Evolutionary conservation across 2,888 invertebrate genomes (phyloP), one percentile per base, ranked within the genome.

Genomic region (Operophtera brumata): DNA sequence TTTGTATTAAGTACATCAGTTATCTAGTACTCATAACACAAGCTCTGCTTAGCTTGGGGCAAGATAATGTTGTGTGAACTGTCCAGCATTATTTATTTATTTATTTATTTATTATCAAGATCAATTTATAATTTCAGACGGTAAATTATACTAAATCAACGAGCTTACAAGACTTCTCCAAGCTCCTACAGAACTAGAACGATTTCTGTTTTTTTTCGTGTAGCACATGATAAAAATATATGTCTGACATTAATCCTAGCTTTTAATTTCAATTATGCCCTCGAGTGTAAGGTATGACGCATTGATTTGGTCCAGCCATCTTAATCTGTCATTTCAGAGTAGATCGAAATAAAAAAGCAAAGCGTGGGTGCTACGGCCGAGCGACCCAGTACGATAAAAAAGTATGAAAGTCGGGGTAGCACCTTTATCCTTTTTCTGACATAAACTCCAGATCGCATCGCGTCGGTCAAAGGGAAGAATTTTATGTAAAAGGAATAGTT

Each of bases 381-480:
- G 46, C 12, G 12, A 7, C 32, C 39, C 25, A 48, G 47, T 42
- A 47, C 62, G 69, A 76, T 72, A 81, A 82, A 83, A 81, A 79
- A 75, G 64, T 61, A 65, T 76, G 65, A 82, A 88, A 83, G 46
- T 84, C 82, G 69, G 69, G 77, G 83, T 79, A 72, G 79, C 77
- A 70, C 77, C 69, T 82, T 86, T 85, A 87, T 86, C 80, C 85
- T 70, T 84, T 84, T 84, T 80, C 77, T 86, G 80, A 86, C 87
- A 84, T 85, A 82, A 82, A 80, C 76, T 66, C 73, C 77, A 82
- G 88, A 89, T 90, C 84, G 82, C 84, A 90, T 90, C 88, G 77
- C 73, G 32, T 67, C 69, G 69, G 75, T 68, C 78, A 84, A 84
- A 81, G 75, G 69, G 64, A 71, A 67, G 66, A 65, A 72, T 83